Evolutionary conservation across 2,113 vertebrate genomes (phyloP).

Genomic region (Fregetta grallaria): DNA sequence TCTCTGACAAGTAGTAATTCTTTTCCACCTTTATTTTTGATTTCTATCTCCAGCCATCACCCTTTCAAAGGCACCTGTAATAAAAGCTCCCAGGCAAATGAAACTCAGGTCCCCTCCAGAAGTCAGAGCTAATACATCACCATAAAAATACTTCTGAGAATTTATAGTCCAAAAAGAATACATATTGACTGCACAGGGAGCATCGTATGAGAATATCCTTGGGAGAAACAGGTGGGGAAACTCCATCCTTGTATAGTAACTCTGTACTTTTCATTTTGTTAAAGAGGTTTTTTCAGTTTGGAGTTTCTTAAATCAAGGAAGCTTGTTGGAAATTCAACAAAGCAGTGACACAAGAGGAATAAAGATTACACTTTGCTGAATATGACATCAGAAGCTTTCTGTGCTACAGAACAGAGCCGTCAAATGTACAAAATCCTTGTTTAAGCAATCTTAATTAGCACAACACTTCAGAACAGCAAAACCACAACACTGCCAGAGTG

Average conservation of each 20-base stretch:
- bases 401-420: not conserved
- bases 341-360: not conserved
- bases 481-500: too few species aligned
- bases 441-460: not conserved
- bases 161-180: not conserved
- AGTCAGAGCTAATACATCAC: not conserved
- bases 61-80: not conserved
- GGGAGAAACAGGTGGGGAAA: not conserved
- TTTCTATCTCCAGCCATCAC: not conserved
- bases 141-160: not conserved
- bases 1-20: slow-evolving; percentile 24
- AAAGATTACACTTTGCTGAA: not conserved
- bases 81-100: not conserved
- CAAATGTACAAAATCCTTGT: not conserved
- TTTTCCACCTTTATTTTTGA: slow-evolving; percentile 21
- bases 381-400: not conserved
- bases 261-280: not conserved
- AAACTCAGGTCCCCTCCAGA: not conserved
- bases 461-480: not conserved
- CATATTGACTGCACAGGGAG: not conserved
- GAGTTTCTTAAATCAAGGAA: not conserved
- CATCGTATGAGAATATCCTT: not conserved
- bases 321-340: not conserved
- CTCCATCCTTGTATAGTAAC: not conserved
- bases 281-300: not conserved